A percentile compares a stretch with the other conserved stretches of the same genome.
These are phyloP conservation scores for Thalassoma bifasciatum DNA, from an alignment of 2,113 vertebrate genomes.

Conservation along the genomic window DNA sequence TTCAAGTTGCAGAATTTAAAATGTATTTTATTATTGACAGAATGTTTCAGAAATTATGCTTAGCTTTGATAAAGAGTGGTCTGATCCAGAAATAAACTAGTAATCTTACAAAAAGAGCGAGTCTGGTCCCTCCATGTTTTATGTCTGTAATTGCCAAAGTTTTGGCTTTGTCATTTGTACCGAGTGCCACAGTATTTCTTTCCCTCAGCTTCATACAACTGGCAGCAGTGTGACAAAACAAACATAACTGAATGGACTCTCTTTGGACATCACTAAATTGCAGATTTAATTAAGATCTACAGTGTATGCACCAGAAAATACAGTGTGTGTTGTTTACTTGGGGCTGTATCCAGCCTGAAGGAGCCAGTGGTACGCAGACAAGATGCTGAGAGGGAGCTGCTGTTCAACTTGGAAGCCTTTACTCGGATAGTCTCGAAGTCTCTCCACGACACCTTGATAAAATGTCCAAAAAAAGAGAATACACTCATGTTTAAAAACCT, in stretches of 20 bases:
- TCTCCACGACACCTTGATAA: slow-evolving; percentile 43
- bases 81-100: no score
- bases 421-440: slow-evolving; percentile 36
- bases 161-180: not conserved
- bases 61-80: not conserved
- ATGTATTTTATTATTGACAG: not conserved
- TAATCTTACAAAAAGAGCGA: no score
- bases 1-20: no score
- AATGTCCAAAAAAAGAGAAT: not conserved
- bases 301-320: not conserved
- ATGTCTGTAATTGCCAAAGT: not conserved
- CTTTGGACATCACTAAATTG: not conserved
- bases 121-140: not conserved
- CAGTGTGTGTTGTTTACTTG: slow-evolving; percentile 27
- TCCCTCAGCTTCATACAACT: not conserved
- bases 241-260: not conserved
- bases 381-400: slow-evolving; percentile 35
- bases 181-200: no score
- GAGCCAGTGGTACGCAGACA: slow-evolving; percentile 18
- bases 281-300: not conserved
- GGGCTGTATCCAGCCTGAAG: slow-evolving; percentile 40
- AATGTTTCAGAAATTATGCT: not conserved
- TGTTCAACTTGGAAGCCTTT: slow-evolving; percentile 58
- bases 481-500: not conserved
- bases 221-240: not conserved